Conservation (phyloP, 2,113 vertebrate genomes). For the Epinephelus lanceolatus region DNA sequence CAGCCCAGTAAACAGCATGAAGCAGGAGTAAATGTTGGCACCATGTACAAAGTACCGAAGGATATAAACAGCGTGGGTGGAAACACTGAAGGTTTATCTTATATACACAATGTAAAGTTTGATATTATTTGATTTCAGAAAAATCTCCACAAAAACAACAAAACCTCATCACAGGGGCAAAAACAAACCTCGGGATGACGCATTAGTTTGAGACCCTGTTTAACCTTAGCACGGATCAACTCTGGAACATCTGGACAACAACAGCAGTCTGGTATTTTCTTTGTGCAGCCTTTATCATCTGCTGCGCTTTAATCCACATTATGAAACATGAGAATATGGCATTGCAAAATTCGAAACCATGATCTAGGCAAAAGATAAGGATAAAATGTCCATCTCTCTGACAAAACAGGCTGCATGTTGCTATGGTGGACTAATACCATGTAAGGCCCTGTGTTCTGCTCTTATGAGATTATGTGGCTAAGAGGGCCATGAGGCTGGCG, state of each 20-base stretch:
- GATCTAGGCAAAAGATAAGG: slow-evolving; percentile 54
- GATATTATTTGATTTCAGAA: too few relatives aligned
- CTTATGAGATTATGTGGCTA: slow-evolving; percentile 75
- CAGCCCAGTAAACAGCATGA: background rate
- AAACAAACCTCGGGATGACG: background rate
- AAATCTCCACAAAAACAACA: background rate
- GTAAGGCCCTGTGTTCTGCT: slow-evolving; percentile 57
- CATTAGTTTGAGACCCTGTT: background rate
- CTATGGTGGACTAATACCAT: slow-evolving; percentile 53
- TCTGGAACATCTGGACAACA: slow-evolving; percentile 50
- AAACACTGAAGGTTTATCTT: background rate
- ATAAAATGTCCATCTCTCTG: slow-evolving; percentile 35
- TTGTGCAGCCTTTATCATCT: slow-evolving; percentile 32
- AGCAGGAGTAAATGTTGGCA: background rate
- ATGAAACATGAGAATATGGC: slow-evolving; percentile 55
- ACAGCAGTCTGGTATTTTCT: slow-evolving; percentile 25
- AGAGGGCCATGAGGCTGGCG: slow-evolving; percentile 54
- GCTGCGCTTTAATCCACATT: slow-evolving; percentile 55
- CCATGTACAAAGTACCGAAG: background rate
- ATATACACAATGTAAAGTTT: background rate
- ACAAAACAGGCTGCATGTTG: slow-evolving; percentile 44
- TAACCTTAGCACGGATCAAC: slow-evolving; percentile 2
- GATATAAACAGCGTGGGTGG: background rate
- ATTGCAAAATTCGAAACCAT: slow-evolving; percentile 34
- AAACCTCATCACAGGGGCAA: background rate